Conservation (phyloP, 2,113 vertebrate species). For the Seriola aureovittata region DNA sequence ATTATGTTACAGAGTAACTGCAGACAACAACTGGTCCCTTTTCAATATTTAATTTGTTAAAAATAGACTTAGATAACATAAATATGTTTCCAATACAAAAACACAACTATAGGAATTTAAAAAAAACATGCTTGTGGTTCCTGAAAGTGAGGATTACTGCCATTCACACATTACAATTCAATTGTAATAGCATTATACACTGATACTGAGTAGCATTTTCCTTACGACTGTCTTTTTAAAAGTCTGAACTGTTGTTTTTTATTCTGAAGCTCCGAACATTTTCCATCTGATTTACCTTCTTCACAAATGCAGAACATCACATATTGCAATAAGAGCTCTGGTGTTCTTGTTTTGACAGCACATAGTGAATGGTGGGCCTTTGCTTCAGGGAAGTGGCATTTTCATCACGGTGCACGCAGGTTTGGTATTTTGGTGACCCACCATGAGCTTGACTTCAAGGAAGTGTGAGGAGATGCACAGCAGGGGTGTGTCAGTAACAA, state of each 20-base stretch:
- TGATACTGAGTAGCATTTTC: background rate
- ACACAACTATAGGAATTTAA: background rate
- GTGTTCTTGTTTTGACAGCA: background rate
- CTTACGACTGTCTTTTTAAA: background rate
- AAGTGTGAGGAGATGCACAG: conserved; percentile 22
- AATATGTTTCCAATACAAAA: background rate
- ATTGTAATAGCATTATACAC: background rate
- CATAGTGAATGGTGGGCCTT: background rate
- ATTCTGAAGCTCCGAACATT: background rate
- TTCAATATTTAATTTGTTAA: background rate
- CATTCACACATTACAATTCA: background rate
- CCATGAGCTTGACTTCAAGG: conserved; percentile 33
- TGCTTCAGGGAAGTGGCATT: conserved; percentile 36
- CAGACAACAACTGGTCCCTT: background rate
- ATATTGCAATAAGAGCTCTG: background rate
- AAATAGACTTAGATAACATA: background rate
- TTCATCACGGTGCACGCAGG: conserved; percentile 13
- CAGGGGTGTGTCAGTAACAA: conserved; percentile 41
- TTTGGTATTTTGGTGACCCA: conserved; percentile 55
- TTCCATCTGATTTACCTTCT: background rate
- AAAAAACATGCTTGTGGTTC: background rate
- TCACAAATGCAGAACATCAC: background rate
- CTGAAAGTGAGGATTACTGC: background rate
- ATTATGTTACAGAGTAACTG: too few relatives aligned
- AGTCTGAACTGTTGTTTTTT: background rate